phyloP scores from a whole-genome alignment of 2,888 invertebrate species.

The Diaphora mendica region DNA sequence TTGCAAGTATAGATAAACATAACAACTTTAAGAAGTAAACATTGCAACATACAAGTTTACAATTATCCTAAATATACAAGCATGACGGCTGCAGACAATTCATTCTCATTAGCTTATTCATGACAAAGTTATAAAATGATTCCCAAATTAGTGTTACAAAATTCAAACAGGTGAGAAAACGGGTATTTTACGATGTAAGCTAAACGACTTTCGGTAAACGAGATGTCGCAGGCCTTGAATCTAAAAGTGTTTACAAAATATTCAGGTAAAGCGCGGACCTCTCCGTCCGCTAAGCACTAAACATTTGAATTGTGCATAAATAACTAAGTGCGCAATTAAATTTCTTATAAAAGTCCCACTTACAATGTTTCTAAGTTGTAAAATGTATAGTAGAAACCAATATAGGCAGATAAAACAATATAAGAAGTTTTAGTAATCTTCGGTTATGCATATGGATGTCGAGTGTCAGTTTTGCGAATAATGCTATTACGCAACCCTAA shows the following conservation, averaged over 20 bases:
- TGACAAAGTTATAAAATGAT: slow-evolving; percentile 58
- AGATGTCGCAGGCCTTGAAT: slow-evolving; percentile 80
- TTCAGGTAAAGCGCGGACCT: slow-evolving; percentile 58
- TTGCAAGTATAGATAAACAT: background rate
- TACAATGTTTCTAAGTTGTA: slow-evolving; percentile 1
- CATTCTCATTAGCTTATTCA: slow-evolving; percentile 55
- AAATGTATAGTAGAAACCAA: slow-evolving; percentile 1
- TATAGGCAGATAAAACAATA: slow-evolving; percentile 13
- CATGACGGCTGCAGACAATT: slow-evolving; percentile 44
- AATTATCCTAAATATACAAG: slow-evolving; percentile 39
- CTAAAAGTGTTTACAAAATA: slow-evolving; percentile 70
- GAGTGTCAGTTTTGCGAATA: slow-evolving; percentile 21
- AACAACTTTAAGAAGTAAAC: slow-evolving; percentile 9
- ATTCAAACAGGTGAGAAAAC: slow-evolving; percentile 59
- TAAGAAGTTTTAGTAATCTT: slow-evolving; percentile 16
- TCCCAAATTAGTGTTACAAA: slow-evolving; percentile 59
- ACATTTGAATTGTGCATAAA: slow-evolving; percentile 65
- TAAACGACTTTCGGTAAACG: slow-evolving; percentile 76
- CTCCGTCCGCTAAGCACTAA: slow-evolving; percentile 57
- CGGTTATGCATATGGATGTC: slow-evolving; percentile 22
- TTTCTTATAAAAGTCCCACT: background rate
- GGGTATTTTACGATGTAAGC: slow-evolving; percentile 74
- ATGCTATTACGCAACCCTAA: slow-evolving; percentile 20
- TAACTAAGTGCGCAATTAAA: slow-evolving; percentile 23
- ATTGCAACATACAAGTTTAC: slow-evolving; percentile 11